phyloP scores from a whole-genome alignment of 2,797 vertebrate genomes.

The Adelosebastes latens region DNA sequence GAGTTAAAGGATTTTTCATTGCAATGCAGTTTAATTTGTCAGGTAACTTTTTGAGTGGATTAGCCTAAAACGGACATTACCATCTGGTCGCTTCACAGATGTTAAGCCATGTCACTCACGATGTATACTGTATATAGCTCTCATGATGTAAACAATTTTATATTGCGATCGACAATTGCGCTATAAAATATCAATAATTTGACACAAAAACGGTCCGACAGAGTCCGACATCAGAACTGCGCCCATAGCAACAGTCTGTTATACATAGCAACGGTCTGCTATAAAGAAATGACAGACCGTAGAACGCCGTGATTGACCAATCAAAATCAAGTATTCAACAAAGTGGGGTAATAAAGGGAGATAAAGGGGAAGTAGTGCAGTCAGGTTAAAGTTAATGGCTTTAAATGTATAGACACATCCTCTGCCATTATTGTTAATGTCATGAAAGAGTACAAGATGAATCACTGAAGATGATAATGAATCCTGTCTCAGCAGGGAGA shows the following conservation, averaged over 20 bases:
- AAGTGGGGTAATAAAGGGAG: background rate
- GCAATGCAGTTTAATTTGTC: background rate
- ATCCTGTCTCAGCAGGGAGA: constrained; percentile 28
- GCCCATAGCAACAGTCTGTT: too few species aligned
- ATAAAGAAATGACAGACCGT: too few species aligned
- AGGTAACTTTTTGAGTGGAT: background rate
- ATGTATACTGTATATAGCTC: background rate
- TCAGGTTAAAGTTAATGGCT: background rate
- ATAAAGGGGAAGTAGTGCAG: constrained; percentile 15
- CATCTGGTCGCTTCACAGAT: background rate
- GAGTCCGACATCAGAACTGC: too few species aligned
- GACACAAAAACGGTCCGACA: accelerated
- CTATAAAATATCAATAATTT: too few species aligned
- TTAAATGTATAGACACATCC: constrained; percentile 5
- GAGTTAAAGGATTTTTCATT: background rate
- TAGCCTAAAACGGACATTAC: background rate
- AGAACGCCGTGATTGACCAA: too few species aligned
- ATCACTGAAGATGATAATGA: constrained; percentile 16
- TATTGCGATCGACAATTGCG: too few species aligned
- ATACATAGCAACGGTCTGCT: too few species aligned
- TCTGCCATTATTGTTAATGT: background rate
- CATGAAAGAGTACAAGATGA: constrained; percentile 12
- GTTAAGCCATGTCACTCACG: background rate
- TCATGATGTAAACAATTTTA: background rate
- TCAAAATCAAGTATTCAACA: too few species aligned